phyloP scores from a whole-genome alignment of 2,797 vertebrate species.

The Rhincodon typus region DNA sequence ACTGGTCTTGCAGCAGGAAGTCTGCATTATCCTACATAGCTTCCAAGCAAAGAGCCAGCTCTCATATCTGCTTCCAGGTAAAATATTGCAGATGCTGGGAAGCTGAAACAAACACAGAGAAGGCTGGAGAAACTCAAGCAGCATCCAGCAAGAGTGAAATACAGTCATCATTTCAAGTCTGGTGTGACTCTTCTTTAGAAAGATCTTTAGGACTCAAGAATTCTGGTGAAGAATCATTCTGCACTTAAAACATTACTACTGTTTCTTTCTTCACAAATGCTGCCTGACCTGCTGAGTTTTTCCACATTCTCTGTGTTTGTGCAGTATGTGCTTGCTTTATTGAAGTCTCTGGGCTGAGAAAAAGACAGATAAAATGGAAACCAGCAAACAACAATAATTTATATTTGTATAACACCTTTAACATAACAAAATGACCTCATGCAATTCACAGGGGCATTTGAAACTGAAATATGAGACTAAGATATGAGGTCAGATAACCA shows the following conservation, averaged over 20 bases:
- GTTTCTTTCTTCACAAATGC: too few species aligned
- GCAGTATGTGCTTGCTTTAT: background rate
- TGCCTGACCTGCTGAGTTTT: too few species aligned
- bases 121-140: too few species aligned
- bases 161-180: too few species aligned
- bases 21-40: background rate
- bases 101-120: too few species aligned
- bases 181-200: too few species aligned
- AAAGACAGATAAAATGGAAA: background rate
- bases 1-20: background rate
- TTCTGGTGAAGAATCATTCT: too few species aligned
- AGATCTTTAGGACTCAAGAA: too few species aligned
- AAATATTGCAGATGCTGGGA: too few species aligned
- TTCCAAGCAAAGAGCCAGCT: background rate
- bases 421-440: background rate
- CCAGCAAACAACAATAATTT: background rate
- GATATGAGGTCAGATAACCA: background rate
- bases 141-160: too few species aligned
- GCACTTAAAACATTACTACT: too few species aligned
- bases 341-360: background rate
- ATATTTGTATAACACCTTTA: background rate
- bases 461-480: background rate
- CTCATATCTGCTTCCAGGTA: background rate
- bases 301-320: too few species aligned
- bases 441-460: background rate